Percentiles rank a stretch among this genome's conserved stretches.
Conservation (phyloP, 1,140 invertebrate genomes). For the Nasonia vitripennis region DNA sequence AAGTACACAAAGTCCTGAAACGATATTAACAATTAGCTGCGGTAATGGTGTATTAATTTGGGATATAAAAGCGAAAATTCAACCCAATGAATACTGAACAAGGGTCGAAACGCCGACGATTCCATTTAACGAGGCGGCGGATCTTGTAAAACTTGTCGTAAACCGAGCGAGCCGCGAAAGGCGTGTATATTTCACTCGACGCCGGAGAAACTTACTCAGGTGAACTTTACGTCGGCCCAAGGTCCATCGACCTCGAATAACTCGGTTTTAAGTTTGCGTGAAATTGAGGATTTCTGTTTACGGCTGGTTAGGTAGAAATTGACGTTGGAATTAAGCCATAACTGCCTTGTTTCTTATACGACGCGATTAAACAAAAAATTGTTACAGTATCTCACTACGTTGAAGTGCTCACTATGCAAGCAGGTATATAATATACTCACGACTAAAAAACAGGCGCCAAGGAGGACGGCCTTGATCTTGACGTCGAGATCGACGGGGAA, state of each 20-base stretch:
- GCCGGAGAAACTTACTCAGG: neutral
- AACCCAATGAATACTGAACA: neutral
- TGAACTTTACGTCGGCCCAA: neutral
- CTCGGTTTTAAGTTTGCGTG: neutral
- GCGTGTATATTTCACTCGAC: neutral
- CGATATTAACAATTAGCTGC: neutral
- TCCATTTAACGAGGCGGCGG: neutral
- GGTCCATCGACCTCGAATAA: neutral
- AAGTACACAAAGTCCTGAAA: conserved; percentile 87
- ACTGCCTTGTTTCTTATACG: too few species aligned
- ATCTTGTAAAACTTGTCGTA: conserved; percentile 16
- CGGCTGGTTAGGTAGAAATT: too few species aligned
- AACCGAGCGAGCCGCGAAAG: neutral
- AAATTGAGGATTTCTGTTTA: too few species aligned
- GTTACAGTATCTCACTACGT: too few species aligned
- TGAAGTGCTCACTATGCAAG: too few species aligned
- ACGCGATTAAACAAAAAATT: too few species aligned
- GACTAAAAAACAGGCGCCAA: conserved; percentile 85
- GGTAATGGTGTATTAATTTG: neutral
- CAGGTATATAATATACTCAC: conserved; percentile 74
- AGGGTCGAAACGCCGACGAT: neutral
- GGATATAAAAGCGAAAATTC: neutral
- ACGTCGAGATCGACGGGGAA: conserved; percentile 89
- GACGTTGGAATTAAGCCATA: too few species aligned
- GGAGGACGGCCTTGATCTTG: conserved; percentile 86